These are phyloP conservation scores for Halocynthia aurantium DNA, from an alignment of 23 tunicate species.

Conservation along the genomic window DNA sequence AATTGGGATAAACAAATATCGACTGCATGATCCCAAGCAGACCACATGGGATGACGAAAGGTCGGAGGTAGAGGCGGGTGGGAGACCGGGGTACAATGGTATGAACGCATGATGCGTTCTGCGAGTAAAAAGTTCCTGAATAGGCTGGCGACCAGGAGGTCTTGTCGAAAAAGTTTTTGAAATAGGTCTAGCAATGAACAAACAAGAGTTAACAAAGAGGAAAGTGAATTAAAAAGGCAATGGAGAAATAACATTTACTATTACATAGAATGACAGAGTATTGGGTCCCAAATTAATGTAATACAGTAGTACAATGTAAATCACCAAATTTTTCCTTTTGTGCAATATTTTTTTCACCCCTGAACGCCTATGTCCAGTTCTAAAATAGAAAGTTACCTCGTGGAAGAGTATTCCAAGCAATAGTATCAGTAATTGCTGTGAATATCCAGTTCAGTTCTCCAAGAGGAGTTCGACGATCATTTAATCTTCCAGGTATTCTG, in stretches of 20 bases:
- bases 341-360: too few relatives aligned
- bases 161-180: slow-evolving; percentile 91
- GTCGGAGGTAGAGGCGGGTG: slow-evolving; percentile 84
- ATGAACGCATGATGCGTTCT: slow-evolving; percentile 95
- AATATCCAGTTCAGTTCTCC: slow-evolving; percentile 96
- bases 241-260: too few relatives aligned
- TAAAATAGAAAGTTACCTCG: slow-evolving; percentile 42
- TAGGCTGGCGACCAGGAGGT: slow-evolving; percentile 79
- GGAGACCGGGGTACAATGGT: slow-evolving; percentile 86
- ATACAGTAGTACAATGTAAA: too few relatives aligned
- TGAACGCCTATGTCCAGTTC: too few relatives aligned
- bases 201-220: not conserved
- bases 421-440: slow-evolving; percentile 93
- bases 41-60: slow-evolving; percentile 95
- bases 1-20: slow-evolving; percentile 83
- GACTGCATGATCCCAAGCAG: slow-evolving; percentile 90
- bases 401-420: slow-evolving; percentile 94
- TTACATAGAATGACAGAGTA: too few relatives aligned
- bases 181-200: slow-evolving; percentile 64
- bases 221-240: too few relatives aligned
- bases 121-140: slow-evolving; percentile 93
- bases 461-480: slow-evolving; percentile 79
- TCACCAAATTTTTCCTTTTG: too few relatives aligned
- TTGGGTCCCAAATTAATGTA: too few relatives aligned
- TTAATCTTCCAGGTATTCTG: slow-evolving; percentile 80